Conservation (phyloP, 2,888 invertebrate species). For the Eupithecia exiguata region DNA sequence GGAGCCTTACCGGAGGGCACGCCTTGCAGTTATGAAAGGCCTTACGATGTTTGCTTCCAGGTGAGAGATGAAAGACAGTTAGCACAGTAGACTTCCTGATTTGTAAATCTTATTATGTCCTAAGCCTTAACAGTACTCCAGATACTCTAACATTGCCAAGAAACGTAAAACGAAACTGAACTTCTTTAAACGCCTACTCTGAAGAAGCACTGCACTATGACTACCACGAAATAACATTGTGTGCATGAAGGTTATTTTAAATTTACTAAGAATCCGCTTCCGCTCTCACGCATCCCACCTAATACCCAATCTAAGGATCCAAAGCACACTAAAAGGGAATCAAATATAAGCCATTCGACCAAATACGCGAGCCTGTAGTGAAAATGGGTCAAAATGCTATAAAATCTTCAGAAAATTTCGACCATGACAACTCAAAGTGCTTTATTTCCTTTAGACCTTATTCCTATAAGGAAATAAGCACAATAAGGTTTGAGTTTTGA, state of each 20-base stretch:
- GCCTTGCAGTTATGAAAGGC: conserved; percentile 71
- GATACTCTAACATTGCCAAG: no score
- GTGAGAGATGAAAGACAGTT: conserved; percentile 46
- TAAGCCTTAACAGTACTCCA: no score
- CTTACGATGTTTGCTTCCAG: conserved; percentile 76
- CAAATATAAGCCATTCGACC: background rate
- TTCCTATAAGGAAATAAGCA: no score
- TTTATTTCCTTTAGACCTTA: no score
- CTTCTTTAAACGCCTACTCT: background rate
- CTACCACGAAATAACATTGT: no score
- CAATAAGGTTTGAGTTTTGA: background rate
- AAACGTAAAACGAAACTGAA: background rate
- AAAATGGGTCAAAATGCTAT: background rate
- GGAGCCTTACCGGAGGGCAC: conserved; percentile 73
- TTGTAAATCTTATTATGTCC: background rate
- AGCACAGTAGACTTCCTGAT: background rate
- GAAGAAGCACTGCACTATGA: no score
- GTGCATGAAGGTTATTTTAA: no score
- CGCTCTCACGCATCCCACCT: background rate
- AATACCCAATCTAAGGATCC: background rate
- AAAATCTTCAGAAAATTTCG: background rate
- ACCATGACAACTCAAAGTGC: no score
- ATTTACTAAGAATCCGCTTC: background rate
- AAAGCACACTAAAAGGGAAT: background rate
- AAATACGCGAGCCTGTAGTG: background rate